Evolutionary conservation across 30 jellyfish, hydroid and myxozoan genomes (phyloP), one percentile per base, ranked within the genome.

Genomic region (Nemopilema nomurai): DNA sequence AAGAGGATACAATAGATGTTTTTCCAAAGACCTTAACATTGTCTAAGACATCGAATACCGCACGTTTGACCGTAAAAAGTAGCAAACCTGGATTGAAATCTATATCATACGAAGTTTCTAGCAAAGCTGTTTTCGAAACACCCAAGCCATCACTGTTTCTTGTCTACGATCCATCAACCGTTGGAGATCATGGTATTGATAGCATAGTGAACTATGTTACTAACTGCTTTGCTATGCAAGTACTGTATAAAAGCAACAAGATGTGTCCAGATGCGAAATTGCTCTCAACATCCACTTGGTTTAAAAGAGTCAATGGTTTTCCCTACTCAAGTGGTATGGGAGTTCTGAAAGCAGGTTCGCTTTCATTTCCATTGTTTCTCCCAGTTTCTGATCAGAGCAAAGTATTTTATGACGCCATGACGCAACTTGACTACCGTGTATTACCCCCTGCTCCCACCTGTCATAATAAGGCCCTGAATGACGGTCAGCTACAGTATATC

Each of bases 271-370:
- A 77, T 41, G 28, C 84, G 8, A 68, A 53, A 26, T 32, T 92
- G 33, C 8, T 21, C 13, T 87, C 98, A 16, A 74, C 96, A 4
- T 26, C 90, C 4, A 79, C 89, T 18, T 92, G 96, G 98, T 65
- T 32, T 27, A 49, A 16, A 62, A 72, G 85, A 22, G n/a, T 79
- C 24, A 28, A 24, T 50, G 89, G 89, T 4, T 28, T 70, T 18
- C 87, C 92, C 24, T 19, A 23, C 67, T 77, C 98, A 18, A 49
- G 80, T 25, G 98, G 98, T 18, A 51, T 81, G 7, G 92, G 89
- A 19, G 29, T 87, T 50, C 62, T 82, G 7, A 26, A 68, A 28
- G 62, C 81, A 4, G 91, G 80, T 18, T 49, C 33, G 1, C 74
- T 73, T 0, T 51, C 33, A 13, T 82, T 92, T 51, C 98, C 98